A percentile compares a stretch with the other conserved stretches of the same genome.
These are phyloP conservation scores for Rhagoletis zephyria DNA, from an alignment of 1,140 invertebrate genomes.

Conservation along the genomic window DNA sequence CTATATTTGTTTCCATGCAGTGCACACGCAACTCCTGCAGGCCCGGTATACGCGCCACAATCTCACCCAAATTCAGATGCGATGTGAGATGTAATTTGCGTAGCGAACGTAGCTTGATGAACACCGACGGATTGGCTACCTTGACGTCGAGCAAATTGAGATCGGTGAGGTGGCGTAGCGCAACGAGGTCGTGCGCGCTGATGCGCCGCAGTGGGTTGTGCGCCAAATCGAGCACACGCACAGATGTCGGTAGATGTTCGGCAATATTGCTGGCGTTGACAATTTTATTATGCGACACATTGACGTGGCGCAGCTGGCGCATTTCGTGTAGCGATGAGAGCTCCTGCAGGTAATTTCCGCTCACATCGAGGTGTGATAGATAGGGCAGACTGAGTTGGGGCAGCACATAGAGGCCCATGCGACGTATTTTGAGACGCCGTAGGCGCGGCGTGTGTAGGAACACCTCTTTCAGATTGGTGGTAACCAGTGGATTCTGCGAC, in stretches of 20 bases:
- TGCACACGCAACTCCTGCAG: constrained; percentile 81
- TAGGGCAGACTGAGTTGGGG: constrained; percentile 82
- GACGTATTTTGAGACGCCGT: constrained; percentile 82
- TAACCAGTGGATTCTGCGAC: constrained; percentile 83
- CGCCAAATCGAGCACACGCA: constrained; percentile 68
- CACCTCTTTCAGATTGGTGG: constrained; percentile 91
- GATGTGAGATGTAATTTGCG: constrained; percentile 71
- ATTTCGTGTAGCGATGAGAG: constrained; percentile 75
- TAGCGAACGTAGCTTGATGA: constrained; percentile 74
- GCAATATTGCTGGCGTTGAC: constrained; percentile 69
- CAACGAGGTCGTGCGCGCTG: constrained; percentile 66
- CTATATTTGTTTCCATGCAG: constrained; percentile 81
- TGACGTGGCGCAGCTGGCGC: constrained; percentile 77
- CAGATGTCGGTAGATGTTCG: constrained; percentile 68
- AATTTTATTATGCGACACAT: constrained; percentile 79
- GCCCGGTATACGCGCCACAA: constrained; percentile 72
- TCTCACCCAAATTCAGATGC: constrained; percentile 68
- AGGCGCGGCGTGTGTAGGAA: constrained; percentile 89
- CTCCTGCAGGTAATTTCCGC: constrained; percentile 70
- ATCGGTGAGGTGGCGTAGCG: constrained; percentile 67
- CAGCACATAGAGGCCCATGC: constrained; percentile 82
- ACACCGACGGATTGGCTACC: constrained; percentile 66
- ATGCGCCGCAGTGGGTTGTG: constrained; percentile 70
- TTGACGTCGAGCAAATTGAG: constrained; percentile 70
- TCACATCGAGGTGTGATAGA: constrained; percentile 73